A percentile compares a stretch with the other conserved stretches of the same genome.
These are phyloP conservation scores for Lasioglossum figueresi DNA, from an alignment of 2,888 invertebrate genomes.

Conservation along the genomic window DNA sequence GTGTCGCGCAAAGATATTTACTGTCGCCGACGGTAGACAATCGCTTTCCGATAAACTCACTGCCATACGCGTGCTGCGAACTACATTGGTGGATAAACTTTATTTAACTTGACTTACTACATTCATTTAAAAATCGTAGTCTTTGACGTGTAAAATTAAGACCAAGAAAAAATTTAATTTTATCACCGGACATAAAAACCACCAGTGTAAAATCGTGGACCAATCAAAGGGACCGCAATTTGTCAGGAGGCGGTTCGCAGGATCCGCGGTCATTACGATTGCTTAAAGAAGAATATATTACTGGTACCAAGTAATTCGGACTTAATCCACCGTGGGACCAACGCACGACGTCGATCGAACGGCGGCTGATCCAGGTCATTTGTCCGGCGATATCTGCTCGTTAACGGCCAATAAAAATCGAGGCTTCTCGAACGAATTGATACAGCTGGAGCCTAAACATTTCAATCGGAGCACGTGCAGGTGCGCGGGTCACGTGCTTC, in stretches of 20 bases:
- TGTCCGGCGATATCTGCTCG: conserved; percentile 4
- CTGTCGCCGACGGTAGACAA: neutral
- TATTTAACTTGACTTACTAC: too few relatives aligned
- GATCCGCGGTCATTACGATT: neutral
- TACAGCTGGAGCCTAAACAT: neutral
- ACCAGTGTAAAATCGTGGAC: neutral
- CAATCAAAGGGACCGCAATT: neutral
- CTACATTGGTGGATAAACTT: neutral
- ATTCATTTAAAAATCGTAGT: too few relatives aligned
- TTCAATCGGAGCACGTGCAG: conserved; percentile 15
- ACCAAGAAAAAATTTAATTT: too few relatives aligned
- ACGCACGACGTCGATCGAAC: neutral
- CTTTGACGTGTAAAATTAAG: too few relatives aligned
- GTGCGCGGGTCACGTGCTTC: neutral
- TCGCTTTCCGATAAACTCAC: conserved; percentile 13
- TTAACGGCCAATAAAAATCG: conserved; percentile 17
- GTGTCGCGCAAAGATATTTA: neutral
- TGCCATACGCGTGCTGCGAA: neutral
- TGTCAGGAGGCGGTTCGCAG: neutral
- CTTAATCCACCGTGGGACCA: neutral
- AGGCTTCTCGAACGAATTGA: neutral
- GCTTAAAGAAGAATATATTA: neutral
- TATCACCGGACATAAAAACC: too few relatives aligned
- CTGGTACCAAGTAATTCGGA: neutral
- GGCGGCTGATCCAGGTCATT: neutral